Conservation (phyloP, 2,888 invertebrate genomes). For the Lasioglossum pauxillum region DNA sequence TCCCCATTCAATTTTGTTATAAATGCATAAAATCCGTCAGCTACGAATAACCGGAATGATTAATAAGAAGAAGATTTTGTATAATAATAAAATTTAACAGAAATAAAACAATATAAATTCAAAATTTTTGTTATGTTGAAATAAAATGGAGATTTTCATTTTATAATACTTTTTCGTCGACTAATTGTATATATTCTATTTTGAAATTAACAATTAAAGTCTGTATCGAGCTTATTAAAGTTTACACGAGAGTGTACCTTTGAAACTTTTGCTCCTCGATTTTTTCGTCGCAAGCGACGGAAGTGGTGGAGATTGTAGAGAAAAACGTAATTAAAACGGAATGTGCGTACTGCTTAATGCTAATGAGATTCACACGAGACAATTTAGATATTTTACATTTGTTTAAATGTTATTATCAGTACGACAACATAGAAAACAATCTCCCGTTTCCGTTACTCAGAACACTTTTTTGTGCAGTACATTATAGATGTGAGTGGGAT, state of each 20-base stretch:
- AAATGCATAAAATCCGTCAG: not conserved
- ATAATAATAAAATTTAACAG: not conserved
- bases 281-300: constrained; percentile 13
- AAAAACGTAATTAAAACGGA: constrained; percentile 58
- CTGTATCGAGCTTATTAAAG: constrained; percentile 9
- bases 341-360: constrained; percentile 49
- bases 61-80: not conserved
- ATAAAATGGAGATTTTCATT: not conserved
- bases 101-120: not conserved
- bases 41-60: not conserved
- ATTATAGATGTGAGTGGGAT: not conserved
- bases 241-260: not conserved
- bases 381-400: not conserved
- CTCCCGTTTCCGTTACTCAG: not conserved
- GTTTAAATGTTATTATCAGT: constrained; percentile 56
- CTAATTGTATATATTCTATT: not conserved
- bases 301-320: constrained; percentile 39
- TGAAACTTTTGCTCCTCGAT: not conserved
- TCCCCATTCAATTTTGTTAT: not conserved
- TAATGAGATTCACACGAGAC: constrained; percentile 56
- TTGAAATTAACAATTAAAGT: not conserved
- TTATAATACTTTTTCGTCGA: not conserved
- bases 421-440: not conserved
- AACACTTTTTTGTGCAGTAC: not conserved
- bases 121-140: not conserved